phyloP scores from a whole-genome alignment of 2,797 vertebrate species.

The Onychomys arenicola region DNA sequence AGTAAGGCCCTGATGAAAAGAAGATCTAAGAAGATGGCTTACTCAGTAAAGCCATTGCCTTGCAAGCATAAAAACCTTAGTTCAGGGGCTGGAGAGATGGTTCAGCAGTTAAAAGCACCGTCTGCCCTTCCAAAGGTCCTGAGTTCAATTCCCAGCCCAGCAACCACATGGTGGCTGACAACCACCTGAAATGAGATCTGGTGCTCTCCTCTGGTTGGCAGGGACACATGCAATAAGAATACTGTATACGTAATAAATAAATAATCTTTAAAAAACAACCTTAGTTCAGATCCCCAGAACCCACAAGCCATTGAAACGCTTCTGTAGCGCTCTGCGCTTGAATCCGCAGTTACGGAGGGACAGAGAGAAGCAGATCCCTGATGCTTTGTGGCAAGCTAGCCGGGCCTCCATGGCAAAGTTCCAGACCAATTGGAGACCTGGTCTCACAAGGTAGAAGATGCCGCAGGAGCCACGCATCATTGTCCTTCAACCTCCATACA shows the following conservation, averaged over 20 bases:
- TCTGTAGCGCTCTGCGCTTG: background rate
- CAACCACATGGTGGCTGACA: too few relatives aligned
- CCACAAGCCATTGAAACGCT: background rate
- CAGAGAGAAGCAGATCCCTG: background rate
- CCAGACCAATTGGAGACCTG: background rate
- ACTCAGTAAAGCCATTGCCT: background rate
- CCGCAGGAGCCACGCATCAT: background rate
- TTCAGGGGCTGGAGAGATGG: too few relatives aligned
- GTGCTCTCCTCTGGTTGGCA: too few relatives aligned
- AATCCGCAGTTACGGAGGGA: background rate
- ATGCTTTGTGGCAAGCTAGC: background rate
- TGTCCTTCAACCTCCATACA: background rate
- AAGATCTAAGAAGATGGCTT: background rate
- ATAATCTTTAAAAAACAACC: too few relatives aligned
- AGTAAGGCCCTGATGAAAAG: background rate
- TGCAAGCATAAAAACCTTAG: background rate
- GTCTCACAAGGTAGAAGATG: background rate
- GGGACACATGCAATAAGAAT: too few relatives aligned
- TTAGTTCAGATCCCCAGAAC: background rate
- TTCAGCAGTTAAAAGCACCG: too few relatives aligned
- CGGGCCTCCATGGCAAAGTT: background rate
- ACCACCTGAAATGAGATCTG: too few relatives aligned
- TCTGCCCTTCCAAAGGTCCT: too few relatives aligned
- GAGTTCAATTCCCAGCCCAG: too few relatives aligned
- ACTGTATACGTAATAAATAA: too few relatives aligned